Conservation (phyloP, 2,113 vertebrate species). For the Zosterops borbonicus region DNA sequence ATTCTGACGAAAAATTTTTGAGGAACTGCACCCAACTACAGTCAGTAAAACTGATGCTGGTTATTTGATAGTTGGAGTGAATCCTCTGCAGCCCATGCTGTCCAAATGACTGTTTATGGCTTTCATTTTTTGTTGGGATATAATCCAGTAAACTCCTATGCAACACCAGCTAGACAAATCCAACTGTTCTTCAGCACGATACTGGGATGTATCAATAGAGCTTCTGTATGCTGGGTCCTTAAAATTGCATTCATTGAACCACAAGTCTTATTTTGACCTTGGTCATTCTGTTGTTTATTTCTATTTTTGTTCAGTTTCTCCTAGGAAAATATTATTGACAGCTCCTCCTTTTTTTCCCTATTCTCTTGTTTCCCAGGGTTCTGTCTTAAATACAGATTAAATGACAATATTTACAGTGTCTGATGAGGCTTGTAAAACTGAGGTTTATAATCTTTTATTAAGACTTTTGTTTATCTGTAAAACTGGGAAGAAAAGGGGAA, state of each 20-base stretch:
- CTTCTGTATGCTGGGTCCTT: not conserved
- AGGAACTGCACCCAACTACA: not conserved
- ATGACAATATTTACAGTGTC: not conserved
- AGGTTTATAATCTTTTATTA: not conserved
- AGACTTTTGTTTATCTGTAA: not conserved
- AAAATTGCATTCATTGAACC: not conserved
- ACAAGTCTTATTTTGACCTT: not conserved
- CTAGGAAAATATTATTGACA: not conserved
- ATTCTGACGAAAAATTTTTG: not conserved
- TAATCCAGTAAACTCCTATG: not conserved
- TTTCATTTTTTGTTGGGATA: not conserved
- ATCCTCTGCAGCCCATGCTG: not conserved
- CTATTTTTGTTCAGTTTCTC: not conserved
- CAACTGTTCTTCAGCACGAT: not conserved
- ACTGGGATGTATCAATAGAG: not conserved
- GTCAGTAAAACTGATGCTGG: not conserved
- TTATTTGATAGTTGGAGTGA: not conserved
- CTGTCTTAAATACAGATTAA: not conserved
- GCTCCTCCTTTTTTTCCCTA: not conserved
- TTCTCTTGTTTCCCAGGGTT: not conserved
- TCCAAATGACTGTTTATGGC: not conserved
- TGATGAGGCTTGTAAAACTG: not conserved
- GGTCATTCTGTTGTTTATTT: not conserved
- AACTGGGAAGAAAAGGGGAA: not conserved
- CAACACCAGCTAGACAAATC: not conserved